These are phyloP conservation scores for Heterodera filipjevi DNA, from an alignment of 2,888 invertebrate species.

Conservation along the genomic window DNA sequence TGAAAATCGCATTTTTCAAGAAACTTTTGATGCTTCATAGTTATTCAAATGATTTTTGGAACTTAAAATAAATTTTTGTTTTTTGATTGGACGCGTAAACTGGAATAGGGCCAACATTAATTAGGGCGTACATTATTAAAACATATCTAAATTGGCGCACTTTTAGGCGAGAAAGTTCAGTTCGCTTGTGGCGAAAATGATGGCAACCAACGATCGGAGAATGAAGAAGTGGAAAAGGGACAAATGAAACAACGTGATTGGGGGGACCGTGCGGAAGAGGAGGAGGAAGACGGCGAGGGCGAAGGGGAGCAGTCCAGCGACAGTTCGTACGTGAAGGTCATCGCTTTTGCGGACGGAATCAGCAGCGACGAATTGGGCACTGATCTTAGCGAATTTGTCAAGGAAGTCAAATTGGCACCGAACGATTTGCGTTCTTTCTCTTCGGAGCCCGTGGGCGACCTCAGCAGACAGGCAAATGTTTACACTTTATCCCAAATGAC, in stretches of 20 bases:
- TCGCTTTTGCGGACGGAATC: slow-evolving; percentile 37
- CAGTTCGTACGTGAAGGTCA: slow-evolving; percentile 51
- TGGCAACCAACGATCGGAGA: not conserved
- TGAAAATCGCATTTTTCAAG: too few species aligned
- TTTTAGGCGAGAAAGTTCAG: slow-evolving; percentile 5
- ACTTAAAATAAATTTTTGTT: too few species aligned
- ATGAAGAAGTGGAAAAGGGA: not conserved
- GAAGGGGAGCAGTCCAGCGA: slow-evolving; percentile 44
- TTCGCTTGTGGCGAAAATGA: slow-evolving; percentile 26
- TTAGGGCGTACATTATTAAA: too few species aligned
- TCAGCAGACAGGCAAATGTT: slow-evolving; percentile 37
- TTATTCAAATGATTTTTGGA: too few species aligned
- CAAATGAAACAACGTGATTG: not conserved
- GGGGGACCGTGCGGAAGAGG: not conserved
- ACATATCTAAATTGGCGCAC: not conserved
- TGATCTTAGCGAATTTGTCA: slow-evolving; percentile 47
- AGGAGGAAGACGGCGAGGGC: slow-evolving; percentile 34
- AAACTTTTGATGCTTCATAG: too few species aligned
- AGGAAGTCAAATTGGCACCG: slow-evolving; percentile 44
- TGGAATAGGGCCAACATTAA: too few species aligned
- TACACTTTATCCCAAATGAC: too few species aligned
- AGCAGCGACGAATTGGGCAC: slow-evolving; percentile 43
- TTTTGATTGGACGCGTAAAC: too few species aligned
- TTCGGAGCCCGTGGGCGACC: slow-evolving; percentile 27
- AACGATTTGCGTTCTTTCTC: slow-evolving; percentile 40